Evolutionary conservation across 2,797 vertebrate species (phyloP), one percentile per base, ranked within the genome.

Genomic region (Brachyrhaphis roseni): DNA sequence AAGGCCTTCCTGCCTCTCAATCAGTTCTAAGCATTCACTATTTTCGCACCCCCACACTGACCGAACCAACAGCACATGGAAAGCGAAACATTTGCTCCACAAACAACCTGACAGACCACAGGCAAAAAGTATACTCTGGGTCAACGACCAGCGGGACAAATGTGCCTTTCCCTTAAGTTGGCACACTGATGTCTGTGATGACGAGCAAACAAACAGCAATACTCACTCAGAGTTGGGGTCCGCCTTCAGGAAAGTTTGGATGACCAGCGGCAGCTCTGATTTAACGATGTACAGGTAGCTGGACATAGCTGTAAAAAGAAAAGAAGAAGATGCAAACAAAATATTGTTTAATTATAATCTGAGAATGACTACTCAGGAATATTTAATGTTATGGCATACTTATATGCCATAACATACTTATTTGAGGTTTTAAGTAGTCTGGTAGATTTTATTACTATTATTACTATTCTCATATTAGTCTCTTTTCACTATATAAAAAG

Each of bases 201-300:
- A 39, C 7, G 10, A 77, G 39, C 41, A 78, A 72, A 59, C 39
- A 75, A 72, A 77, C 12, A 20, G 59, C 39, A 62, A 86, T 83
- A 96, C 98, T 98, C 95, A 99, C 98, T 95, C 94, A 74, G 95
- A 95, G 89, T 88, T 94, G 74, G 96, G 91, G 51, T 97, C 96
- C 76, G 95, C 94, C 86, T 96, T 97, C 92, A 98, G 93, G 92
- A 99, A 99, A 57, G 98, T 96, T 92, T 99, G 98, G 93, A 99
- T 98, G 90, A 99, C 98, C 34, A 99, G 96, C 5, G 98, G 98
- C 80, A 99, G 95, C 95, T 99, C 98, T 0, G 97, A 99, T 90
- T 99, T 99, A 59, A 99, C 96, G 7, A 99, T 99, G 93, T 98
- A 99, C 87, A 99, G 94, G 95, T 99, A 99, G 94, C 98, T 99